Base-by-base conservation (phyloP, 2,888 invertebrate species). In the Drosophila engyochracea region DNA sequence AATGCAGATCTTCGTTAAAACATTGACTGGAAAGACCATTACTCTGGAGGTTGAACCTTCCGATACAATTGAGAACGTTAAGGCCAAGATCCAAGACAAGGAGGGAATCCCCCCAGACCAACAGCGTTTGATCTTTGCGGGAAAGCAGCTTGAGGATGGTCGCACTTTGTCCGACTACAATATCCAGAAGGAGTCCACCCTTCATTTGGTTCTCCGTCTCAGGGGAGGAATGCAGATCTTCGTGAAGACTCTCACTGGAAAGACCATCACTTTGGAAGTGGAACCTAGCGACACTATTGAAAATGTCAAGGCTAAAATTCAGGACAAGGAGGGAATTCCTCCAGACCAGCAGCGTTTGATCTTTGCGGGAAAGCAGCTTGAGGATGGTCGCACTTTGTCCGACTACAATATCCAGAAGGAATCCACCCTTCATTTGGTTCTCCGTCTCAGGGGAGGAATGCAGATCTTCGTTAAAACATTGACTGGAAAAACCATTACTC, bases 151-250 rank as follows among this genome's bases (percentile, higher is more conserved):
- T 22, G 98, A 98, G 94, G 98, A 98, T 95, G 98, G 97, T 14
- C 96, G 97, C 62, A 98, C 97, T 2, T 94, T 91, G 31, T 98
- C 28, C 95, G 98, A 98, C 93, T 91, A 91, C 51, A 91, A 91
- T 41, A 91, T 91, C 37, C 91, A 91, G 22, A 91, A 91, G 73
- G 91, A 91, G 64, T 91, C 91, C 0, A 91, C 91, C 0, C 72
- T 91, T 0, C 91, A 91, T 6, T 95, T 97, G 94, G 98, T 98
- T 61, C 95, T 98, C 74, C 96, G 98, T 94, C 96, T 99, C 78
- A 95, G 98, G 92, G 98, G 98, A 94, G 96, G 95, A 94, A 91
- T 91, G 91, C 91, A 91, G 28, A 91, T 91, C 70, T 91, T 91
- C 25, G 91, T 91, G 0, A 91, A 91, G 67, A 91, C 91, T 0